Evolutionary conservation across 2,888 invertebrate genomes (phyloP).

Genomic region (Parnassius smintheus): DNA sequence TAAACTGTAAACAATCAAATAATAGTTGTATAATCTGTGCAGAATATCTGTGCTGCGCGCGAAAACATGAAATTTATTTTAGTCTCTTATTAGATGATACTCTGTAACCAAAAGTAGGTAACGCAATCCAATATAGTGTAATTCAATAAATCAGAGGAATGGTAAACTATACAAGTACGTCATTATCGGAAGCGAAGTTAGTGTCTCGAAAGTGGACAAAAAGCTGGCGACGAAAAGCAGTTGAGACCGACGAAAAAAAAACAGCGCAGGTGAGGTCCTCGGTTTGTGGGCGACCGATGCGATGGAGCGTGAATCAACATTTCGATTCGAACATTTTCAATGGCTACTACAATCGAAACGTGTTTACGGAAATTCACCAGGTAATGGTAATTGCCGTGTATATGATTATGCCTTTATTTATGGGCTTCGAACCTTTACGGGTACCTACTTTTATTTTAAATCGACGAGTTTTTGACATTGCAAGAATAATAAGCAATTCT

Average conservation of each 20-base stretch:
- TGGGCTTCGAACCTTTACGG: neutral
- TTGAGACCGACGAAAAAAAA: conserved; percentile 53
- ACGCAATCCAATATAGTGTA: conserved; percentile 30
- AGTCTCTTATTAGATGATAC: too few relatives aligned
- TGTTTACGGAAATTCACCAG: conserved; percentile 19
- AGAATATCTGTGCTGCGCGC: too few relatives aligned
- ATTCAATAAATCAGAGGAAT: conserved; percentile 52
- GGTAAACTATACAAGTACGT: conserved; percentile 39
- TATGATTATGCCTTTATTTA: conserved; percentile 9
- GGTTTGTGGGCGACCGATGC: conserved; percentile 28
- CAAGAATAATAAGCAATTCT: too few relatives aligned
- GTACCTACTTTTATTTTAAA: too few relatives aligned
- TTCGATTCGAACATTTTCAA: conserved; percentile 27
- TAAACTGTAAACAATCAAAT: too few relatives aligned
- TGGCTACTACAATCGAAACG: conserved; percentile 16
- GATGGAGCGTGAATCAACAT: conserved; percentile 29
- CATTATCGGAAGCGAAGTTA: conserved; percentile 44
- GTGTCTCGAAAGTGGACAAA: conserved; percentile 68
- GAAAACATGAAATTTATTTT: too few relatives aligned
- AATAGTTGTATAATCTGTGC: too few relatives aligned
- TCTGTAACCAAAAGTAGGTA: conserved; percentile 28
- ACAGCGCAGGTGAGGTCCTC: conserved; percentile 50
- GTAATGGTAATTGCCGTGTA: conserved; percentile 1
- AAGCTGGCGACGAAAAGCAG: conserved; percentile 56
- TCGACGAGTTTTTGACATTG: too few relatives aligned